A percentile compares a stretch with the other conserved stretches of the same genome.
Evolutionary conservation across 2,113 vertebrate genomes (phyloP).

Genomic region (Pterocles burchelli): DNA sequence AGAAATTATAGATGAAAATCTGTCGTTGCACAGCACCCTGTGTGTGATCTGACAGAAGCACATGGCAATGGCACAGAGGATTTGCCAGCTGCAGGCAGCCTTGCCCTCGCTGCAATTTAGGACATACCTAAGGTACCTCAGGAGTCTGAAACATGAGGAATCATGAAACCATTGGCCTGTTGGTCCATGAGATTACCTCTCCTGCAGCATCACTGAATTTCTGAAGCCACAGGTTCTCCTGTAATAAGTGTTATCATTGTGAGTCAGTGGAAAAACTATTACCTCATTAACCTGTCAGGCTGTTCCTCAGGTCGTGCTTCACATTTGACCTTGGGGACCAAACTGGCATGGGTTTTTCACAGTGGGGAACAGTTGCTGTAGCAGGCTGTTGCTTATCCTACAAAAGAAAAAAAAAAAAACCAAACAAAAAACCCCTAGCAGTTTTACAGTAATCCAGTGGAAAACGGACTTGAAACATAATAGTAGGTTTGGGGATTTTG

Average conservation of each 20-base stretch:
- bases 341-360: not conserved
- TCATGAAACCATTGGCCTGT: not conserved
- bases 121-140: not conserved
- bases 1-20: not conserved
- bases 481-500: not conserved
- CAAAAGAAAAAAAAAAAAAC: not conserved
- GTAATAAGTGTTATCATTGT: not conserved
- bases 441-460: not conserved
- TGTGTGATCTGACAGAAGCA: not conserved
- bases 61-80: not conserved
- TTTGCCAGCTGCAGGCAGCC: not conserved
- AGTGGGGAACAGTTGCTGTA: not conserved
- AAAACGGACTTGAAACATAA: not conserved
- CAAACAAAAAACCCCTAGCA: not conserved
- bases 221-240: not conserved
- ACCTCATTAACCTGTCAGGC: not conserved
- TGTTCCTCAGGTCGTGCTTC: not conserved
- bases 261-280: not conserved
- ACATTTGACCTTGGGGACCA: not conserved
- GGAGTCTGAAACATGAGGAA: not conserved
- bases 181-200: not conserved
- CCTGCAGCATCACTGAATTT: not conserved
- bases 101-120: not conserved
- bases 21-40: not conserved
- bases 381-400: not conserved